These are phyloP conservation scores for Benthosema pterotum DNA, from an alignment of 2,797 vertebrate genomes.

Conservation along the genomic window DNA sequence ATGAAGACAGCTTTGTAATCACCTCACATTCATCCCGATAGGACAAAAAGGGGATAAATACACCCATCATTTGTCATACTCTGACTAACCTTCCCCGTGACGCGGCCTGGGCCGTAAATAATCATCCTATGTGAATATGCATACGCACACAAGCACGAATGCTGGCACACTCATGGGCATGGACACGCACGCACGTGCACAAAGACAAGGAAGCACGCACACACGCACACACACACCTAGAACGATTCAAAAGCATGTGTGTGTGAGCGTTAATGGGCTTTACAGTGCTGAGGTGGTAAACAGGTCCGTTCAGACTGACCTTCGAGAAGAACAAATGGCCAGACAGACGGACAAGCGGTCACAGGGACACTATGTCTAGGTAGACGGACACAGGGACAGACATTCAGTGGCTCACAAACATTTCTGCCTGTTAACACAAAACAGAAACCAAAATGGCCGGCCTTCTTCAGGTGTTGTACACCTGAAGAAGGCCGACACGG, in stretches of 20 bases:
- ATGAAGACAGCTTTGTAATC: slow-evolving; percentile 77
- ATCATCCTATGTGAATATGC: slow-evolving; percentile 37
- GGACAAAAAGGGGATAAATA: slow-evolving; percentile 67
- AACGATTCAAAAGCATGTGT: neutral
- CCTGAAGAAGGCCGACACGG: no score
- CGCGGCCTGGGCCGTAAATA: slow-evolving; percentile 62
- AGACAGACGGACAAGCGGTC: no score
- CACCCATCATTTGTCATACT: slow-evolving; percentile 60
- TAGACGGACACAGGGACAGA: slow-evolving; percentile 26
- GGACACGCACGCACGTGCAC: no score
- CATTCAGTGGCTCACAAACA: no score
- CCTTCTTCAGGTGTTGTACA: no score
- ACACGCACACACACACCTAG: no score
- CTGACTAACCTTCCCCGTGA: slow-evolving; percentile 51
- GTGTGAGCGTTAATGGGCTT: slow-evolving; percentile 49
- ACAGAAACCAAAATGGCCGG: no score
- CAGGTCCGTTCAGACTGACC: slow-evolving; percentile 76
- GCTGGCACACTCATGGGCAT: neutral
- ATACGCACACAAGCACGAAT: neutral
- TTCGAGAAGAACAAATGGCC: slow-evolving; percentile 58
- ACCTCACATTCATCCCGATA: slow-evolving; percentile 67
- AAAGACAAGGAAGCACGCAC: no score
- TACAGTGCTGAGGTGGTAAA: slow-evolving; percentile 71
- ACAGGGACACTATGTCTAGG: neutral
- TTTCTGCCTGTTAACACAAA: no score